Evolutionary conservation across 1,140 invertebrate species (phyloP), one percentile per base, ranked within the genome.

Genomic region (Campodea augens): DNA sequence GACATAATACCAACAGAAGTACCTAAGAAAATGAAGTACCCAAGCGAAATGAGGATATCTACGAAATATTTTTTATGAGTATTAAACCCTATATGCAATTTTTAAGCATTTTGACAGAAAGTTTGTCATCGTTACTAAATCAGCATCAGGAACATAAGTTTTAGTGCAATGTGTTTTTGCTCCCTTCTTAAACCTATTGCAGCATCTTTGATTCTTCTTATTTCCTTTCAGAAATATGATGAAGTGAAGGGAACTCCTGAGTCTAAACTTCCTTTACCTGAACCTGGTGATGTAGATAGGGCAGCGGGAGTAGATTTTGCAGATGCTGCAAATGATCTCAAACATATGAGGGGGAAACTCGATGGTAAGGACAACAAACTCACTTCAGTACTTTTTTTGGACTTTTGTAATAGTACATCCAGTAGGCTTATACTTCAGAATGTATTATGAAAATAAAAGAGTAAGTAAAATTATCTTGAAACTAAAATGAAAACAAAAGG

Each of bases 251-350:
- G 64, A 5, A 64, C 65, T 5, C 54, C 58, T 19, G 60, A 63
- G 38, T 61, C 64, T 5, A 61, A 72, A 5, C 61, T 92, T 46
- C 89, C 90, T 1, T 66, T 93, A 43, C 90, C 90, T 1, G 89
- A 96, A 60, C 85, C 89, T 1, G 79, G 82, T 29, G 89, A 95
- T 64, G 74, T 95, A 41, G 72, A 79, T 51, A 74, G 83, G 55
- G 85, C 87, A 1, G 71, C 78, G 2, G 70, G 73, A 3, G 72
- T 96, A 12, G 80, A 85, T 60, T 96, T 96, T 65, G 85, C 90
- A 38, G 85, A 90, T 45, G 70, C 91, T 13, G 69, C 74, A 22
- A 65, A 63, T 25, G 79, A 89, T 55, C 66, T 95, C 1, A 66
- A 71, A 4, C 72, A 72, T 43, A 63, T 91, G 0, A 58, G 73